A percentile compares a stretch with the other conserved stretches of the same genome.
Evolutionary conservation across 2,888 invertebrate species (phyloP).

Genomic region (Drosophila affinis): DNA sequence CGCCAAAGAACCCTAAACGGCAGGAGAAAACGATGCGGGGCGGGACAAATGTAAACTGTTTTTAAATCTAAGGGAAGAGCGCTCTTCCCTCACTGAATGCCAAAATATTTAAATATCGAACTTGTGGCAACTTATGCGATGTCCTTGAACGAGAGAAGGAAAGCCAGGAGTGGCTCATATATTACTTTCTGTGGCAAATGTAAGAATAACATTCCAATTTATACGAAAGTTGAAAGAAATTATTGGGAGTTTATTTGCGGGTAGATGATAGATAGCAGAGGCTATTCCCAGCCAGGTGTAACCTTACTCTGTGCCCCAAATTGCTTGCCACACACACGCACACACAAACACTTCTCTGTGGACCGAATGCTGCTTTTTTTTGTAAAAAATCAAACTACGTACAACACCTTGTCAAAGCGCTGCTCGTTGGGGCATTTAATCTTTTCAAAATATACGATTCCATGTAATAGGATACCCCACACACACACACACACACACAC

Average conservation of each 20-base stretch:
- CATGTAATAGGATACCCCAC: constrained; percentile 38
- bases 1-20: constrained; percentile 55
- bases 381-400: constrained; percentile 31
- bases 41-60: constrained; percentile 71
- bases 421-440: constrained; percentile 61
- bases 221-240: neutral
- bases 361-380: neutral
- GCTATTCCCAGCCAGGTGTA: too few species aligned
- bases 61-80: constrained; percentile 52
- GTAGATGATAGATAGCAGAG: neutral
- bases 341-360: neutral
- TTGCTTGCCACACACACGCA: constrained; percentile 4
- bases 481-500: constrained; percentile 6
- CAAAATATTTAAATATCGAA: constrained; percentile 46
- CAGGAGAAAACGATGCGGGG: constrained; percentile 55
- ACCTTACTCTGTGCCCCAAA: neutral
- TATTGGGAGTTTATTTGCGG: neutral
- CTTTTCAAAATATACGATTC: constrained; percentile 50
- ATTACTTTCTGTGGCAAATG: too few species aligned
- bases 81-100: constrained; percentile 20
- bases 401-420: constrained; percentile 45
- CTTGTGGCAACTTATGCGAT: constrained; percentile 11
- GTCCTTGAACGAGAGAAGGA: too few species aligned
- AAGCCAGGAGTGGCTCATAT: too few species aligned
- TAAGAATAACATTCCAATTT: neutral